Percentiles rank a stretch among this genome's conserved stretches.
Conservation (phyloP, 2,888 invertebrate genomes). For the Cephus runcator region DNA sequence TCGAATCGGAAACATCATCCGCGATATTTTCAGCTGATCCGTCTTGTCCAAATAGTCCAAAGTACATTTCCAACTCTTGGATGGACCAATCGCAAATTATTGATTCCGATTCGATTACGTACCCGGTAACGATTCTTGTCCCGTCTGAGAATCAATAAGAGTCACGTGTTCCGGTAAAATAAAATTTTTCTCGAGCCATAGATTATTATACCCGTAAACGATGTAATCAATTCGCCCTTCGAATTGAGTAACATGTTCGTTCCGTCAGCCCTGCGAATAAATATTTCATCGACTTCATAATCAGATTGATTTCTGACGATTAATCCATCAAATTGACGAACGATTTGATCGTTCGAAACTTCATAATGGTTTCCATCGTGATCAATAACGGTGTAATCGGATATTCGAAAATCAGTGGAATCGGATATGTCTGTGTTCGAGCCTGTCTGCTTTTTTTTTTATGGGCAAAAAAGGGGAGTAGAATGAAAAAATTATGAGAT, state of each 20-base stretch:
- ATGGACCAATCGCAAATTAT: conserved; percentile 51
- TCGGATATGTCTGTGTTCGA: not conserved
- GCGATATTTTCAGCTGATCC: conserved; percentile 2
- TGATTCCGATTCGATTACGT: conserved; percentile 44
- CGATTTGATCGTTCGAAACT: conserved; percentile 45
- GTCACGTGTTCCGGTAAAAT: not conserved
- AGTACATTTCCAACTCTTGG: conserved; percentile 45
- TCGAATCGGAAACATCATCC: not conserved
- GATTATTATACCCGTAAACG: conserved; percentile 45
- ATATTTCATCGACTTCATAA: conserved; percentile 53
- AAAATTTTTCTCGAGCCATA: not conserved
- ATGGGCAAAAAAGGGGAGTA: not conserved
- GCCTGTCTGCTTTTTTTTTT: not conserved
- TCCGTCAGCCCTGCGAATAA: conserved; percentile 53
- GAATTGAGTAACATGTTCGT: conserved; percentile 49
- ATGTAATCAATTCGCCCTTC: conserved; percentile 49
- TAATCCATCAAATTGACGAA: conserved; percentile 51
- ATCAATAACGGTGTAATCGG: conserved; percentile 43
- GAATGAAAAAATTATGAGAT: not conserved
- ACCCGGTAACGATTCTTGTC: conserved; percentile 50
- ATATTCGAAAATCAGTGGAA: not conserved
- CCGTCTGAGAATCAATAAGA: conserved; percentile 41
- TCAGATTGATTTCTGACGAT: conserved; percentile 51
- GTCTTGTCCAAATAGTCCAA: conserved; percentile 26
- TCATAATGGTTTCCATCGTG: conserved; percentile 51